Base-by-base conservation (phyloP, 2,113 vertebrate genomes). In the Hippocampus barbouri region DNA sequence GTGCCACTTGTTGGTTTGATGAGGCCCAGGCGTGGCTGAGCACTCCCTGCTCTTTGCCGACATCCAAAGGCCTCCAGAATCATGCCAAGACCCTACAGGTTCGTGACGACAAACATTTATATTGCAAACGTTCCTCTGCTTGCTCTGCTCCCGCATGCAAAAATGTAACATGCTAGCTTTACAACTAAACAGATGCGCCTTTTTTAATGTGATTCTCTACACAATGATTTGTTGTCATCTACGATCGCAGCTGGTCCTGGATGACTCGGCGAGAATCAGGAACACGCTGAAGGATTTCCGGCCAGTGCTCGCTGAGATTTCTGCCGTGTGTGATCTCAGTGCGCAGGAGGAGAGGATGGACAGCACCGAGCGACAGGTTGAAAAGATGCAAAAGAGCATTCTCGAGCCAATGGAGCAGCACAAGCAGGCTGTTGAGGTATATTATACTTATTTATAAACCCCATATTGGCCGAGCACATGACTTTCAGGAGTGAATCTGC, bases 231-330 rank as follows among this genome's bases (percentile, higher is more conserved):
- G 5, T 41, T 45, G 49, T 67, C 66, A 1, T 38, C 34, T 38
- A 38, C 27, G 51, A 57, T 56, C 59, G 54, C 75, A 98, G 97
- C 91, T 97, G 91, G 93, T 95, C 70, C 88, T 96, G 86, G 95
- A 97, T 70, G 96, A 98, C 78, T 94, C 93, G 0, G 93, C 94
- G 76, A 93, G 96, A 86, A 96, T 95, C 80, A 91, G 93, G 40
- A 85, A 73, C 53, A 73, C 89, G 70, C 86, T 98, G 23, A 89
- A 90, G 10, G 80, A 80, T 8, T 82, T 95, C 77, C 85, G 74
- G 49, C 78, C 90, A 0, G 91, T 92, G 71, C 80, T 98, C 51
- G 89, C 90, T 65, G 95, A 96, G 51, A 86, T 98, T 59, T 90
- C 92, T 4, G 0, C 83, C 0, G 87, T 97, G 83, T 94, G 94